A percentile compares a stretch with the other conserved stretches of the same genome.
These are phyloP conservation scores for Melanocharis versteri DNA, from an alignment of 2,113 vertebrate genomes.

Conservation along the genomic window DNA sequence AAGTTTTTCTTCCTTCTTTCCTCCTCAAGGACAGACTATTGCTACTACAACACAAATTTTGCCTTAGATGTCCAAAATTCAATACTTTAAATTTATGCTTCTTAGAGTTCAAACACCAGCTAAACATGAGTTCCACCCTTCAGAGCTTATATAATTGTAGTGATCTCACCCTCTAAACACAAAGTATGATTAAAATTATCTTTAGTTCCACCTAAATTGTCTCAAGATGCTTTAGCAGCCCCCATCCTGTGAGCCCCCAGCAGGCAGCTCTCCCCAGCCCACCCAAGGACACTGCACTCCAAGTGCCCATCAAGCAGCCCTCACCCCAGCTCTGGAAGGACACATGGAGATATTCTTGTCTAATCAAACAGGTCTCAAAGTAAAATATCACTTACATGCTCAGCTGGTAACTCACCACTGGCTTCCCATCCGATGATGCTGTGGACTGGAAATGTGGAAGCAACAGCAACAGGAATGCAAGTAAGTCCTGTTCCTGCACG, in stretches of 20 bases:
- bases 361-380: background rate
- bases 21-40: background rate
- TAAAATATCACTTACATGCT: background rate
- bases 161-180: background rate
- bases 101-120: background rate
- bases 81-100: background rate
- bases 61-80: background rate
- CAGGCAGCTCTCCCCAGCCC: background rate
- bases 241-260: background rate
- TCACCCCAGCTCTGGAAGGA: accelerated
- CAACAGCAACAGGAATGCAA: background rate
- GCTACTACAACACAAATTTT: background rate
- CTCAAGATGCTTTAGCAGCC: constrained; percentile 4
- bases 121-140: background rate
- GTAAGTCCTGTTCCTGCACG: background rate
- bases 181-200: background rate
- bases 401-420: background rate
- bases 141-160: background rate
- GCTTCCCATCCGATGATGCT: background rate
- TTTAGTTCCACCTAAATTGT: background rate
- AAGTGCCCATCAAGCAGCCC: background rate
- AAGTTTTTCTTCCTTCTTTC: background rate
- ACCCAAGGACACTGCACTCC: background rate
- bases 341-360: accelerated
- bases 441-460: background rate